These are phyloP conservation scores for Bubo bubo DNA, from an alignment of 2,113 vertebrate species.

Conservation along the genomic window DNA sequence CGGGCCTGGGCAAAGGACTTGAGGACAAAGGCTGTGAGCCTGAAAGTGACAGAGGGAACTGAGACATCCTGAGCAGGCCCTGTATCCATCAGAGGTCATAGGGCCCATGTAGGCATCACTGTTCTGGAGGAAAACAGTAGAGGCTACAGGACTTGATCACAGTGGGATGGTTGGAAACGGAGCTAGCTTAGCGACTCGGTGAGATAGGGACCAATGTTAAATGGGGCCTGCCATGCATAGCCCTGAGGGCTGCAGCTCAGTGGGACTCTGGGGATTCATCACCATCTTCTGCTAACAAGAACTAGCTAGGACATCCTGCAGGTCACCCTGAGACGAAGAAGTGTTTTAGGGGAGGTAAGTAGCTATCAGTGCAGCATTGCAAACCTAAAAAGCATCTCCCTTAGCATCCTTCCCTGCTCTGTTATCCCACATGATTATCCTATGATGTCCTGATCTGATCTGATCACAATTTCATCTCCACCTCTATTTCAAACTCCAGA, in stretches of 20 bases:
- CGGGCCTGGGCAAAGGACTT: conserved; percentile 73
- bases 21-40: conserved; percentile 79
- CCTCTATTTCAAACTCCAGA: not conserved
- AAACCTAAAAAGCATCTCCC: not conserved
- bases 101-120: conserved; percentile 53
- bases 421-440: not conserved
- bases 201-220: not conserved
- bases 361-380: not conserved
- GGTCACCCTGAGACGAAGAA: not conserved
- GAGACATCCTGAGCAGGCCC: not conserved
- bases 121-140: conserved; percentile 40
- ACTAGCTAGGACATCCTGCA: not conserved
- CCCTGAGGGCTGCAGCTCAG: too few relatives aligned
- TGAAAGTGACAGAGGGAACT: conserved; percentile 30
- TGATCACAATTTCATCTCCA: not conserved
- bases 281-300: not conserved
- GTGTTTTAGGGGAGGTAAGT: not conserved
- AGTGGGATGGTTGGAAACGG: not conserved
- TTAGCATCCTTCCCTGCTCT: not conserved
- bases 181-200: fast-evolving
- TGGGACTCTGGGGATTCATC: not conserved
- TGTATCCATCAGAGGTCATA: conserved; percentile 34
- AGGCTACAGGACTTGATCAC: not conserved
- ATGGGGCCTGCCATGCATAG: not conserved
- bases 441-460: not conserved